Evolutionary conservation across 64 coral and sea anemone genomes (phyloP).

Genomic region (Acropora yongei): DNA sequence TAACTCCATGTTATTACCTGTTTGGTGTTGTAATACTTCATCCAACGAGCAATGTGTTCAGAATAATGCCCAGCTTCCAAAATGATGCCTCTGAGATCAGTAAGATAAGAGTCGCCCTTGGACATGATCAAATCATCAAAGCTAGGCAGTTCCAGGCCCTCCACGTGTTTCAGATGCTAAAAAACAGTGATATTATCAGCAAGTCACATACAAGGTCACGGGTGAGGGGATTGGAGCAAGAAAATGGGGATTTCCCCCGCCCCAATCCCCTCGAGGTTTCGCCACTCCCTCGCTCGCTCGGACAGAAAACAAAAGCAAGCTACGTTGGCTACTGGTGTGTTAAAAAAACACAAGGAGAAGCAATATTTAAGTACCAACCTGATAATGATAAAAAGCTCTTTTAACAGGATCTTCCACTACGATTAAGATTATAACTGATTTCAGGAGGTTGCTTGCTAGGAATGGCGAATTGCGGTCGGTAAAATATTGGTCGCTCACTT

Average conservation of each 20-base stretch:
- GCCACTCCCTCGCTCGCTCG: no score
- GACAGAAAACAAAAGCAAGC: no score
- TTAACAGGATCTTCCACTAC: slow-evolving; percentile 87
- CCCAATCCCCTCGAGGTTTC: no score
- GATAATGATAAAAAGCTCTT: slow-evolving; percentile 84
- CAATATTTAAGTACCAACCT: slow-evolving; percentile 41
- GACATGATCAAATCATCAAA: slow-evolving; percentile 84
- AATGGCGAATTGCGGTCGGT: slow-evolving; percentile 70
- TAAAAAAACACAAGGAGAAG: not conserved
- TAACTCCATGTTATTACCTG: slow-evolving; percentile 42
- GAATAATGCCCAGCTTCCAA: slow-evolving; percentile 91
- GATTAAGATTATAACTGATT: slow-evolving; percentile 88
- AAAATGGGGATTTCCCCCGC: no score
- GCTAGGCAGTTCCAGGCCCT: slow-evolving; percentile 32
- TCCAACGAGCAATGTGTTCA: slow-evolving; percentile 89
- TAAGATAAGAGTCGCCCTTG: slow-evolving; percentile 29
- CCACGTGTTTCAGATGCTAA: slow-evolving; percentile 41
- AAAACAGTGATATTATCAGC: not conserved
- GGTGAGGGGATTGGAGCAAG: not conserved
- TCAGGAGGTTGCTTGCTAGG: slow-evolving; percentile 85
- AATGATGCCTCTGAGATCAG: slow-evolving; percentile 57
- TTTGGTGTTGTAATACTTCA: slow-evolving; percentile 85
- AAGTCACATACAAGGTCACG: not conserved
- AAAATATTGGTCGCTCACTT: slow-evolving; percentile 89
- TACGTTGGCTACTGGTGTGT: no score